Percentiles rank a stretch among this genome's conserved stretches.
phyloP scores from a whole-genome alignment of 2,113 vertebrate species.

The Ptilorrhoa leucosticta region DNA sequence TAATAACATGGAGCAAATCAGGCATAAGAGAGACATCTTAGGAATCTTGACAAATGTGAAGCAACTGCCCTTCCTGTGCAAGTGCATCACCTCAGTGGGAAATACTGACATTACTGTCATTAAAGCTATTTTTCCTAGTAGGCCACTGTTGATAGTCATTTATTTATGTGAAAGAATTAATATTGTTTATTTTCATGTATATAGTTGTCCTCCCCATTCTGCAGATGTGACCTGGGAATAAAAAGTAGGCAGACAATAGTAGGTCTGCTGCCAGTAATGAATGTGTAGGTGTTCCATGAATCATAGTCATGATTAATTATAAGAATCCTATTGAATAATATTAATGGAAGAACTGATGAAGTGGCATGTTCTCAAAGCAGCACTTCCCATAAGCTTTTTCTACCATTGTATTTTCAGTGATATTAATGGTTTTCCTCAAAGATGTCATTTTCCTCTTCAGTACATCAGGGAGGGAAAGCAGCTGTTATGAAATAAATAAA shows the following conservation, averaged over 20 bases:
- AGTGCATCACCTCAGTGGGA: not conserved
- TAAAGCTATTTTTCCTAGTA: not conserved
- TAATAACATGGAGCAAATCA: slow-evolving; percentile 7
- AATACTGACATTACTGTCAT: not conserved
- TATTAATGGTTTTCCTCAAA: not conserved
- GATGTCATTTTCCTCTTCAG: not conserved
- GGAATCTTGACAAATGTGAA: not conserved
- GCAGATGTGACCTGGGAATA: not conserved
- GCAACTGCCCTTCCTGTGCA: not conserved
- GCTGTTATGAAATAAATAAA: not conserved
- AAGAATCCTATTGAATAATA: not conserved
- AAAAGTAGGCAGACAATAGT: not conserved
- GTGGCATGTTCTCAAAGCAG: not conserved
- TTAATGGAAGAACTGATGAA: not conserved
- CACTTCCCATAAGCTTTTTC: not conserved
- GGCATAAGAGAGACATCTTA: not conserved
- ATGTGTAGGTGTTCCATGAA: not conserved
- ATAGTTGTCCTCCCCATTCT: not conserved
- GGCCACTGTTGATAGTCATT: not conserved
- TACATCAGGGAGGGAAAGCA: not conserved
- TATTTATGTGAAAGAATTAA: not conserved
- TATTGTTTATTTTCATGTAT: not conserved
- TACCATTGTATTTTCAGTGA: not conserved
- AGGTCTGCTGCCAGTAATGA: not conserved
- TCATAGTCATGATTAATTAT: not conserved